Evolutionary conservation across 2,888 invertebrate species (phyloP).

Genomic region (Drosophila colorata): DNA sequence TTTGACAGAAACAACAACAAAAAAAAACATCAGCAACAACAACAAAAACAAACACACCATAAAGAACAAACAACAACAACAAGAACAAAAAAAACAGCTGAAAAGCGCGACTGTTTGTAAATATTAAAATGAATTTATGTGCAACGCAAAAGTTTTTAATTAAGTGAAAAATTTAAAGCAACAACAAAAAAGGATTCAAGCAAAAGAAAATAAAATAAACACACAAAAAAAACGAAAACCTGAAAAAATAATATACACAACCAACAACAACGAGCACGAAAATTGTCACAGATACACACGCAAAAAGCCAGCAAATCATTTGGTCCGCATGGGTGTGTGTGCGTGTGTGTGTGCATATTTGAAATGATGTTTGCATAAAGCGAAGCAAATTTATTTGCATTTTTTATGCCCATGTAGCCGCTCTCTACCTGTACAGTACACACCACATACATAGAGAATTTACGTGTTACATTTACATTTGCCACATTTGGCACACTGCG

Average conservation of each 20-base stretch:
- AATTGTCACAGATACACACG: conserved; percentile 42
- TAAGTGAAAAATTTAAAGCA: conserved; percentile 70
- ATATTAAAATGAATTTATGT: conserved; percentile 78
- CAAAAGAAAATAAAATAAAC: conserved; percentile 20
- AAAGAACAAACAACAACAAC: conserved; percentile 31
- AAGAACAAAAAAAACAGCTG: conserved; percentile 34
- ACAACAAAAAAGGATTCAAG: conserved; percentile 45
- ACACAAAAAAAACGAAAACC: conserved; percentile 8
- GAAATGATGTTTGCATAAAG: conserved; percentile 64
- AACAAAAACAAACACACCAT: conserved; percentile 22
- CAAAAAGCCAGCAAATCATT: conserved; percentile 56
- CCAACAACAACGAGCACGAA: conserved; percentile 6
- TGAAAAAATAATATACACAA: background rate
- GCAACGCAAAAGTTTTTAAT: conserved; percentile 75
- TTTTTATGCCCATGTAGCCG: conserved; percentile 49
- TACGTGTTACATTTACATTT: conserved; percentile 35
- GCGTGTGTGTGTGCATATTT: conserved; percentile 31
- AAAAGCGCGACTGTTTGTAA: conserved; percentile 70
- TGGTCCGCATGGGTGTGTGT: conserved; percentile 22
- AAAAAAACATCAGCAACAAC: conserved; percentile 24
- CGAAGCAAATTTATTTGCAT: conserved; percentile 65
- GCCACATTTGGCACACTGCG: conserved; percentile 21
- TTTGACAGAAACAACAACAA: conserved; percentile 55
- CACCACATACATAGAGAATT: conserved; percentile 20
- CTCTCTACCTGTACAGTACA: conserved; percentile 33